A percentile compares a stretch with the other conserved stretches of the same genome.
Evolutionary conservation across 2,888 invertebrate genomes (phyloP).

Genomic region (Sarcophaga caerulescens): DNA sequence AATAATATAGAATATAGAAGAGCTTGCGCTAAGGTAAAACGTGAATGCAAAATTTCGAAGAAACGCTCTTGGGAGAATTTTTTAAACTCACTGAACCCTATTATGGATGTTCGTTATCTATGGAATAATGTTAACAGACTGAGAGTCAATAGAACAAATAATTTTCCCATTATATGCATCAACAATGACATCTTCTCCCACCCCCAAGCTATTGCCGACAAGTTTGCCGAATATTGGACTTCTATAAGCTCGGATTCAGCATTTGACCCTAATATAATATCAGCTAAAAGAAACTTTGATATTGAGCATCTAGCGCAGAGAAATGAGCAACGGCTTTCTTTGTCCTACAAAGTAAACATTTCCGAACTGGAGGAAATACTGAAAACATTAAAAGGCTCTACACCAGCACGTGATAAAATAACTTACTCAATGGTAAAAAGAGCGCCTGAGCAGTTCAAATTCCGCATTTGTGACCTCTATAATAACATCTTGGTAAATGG

Average conservation of each 20-base stretch:
- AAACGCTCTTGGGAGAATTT: too few species aligned
- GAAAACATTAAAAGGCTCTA: slow-evolving; percentile 3
- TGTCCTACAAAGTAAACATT: too few species aligned
- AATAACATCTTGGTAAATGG: slow-evolving; percentile 26
- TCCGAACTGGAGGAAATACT: slow-evolving; percentile 13
- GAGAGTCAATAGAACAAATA: neutral
- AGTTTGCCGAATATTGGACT: slow-evolving; percentile 2
- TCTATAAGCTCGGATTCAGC: slow-evolving; percentile 1
- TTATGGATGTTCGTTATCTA: too few species aligned
- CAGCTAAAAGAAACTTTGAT: neutral
- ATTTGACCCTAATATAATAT: neutral
- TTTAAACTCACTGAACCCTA: too few species aligned
- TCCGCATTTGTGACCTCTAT: slow-evolving; percentile 3
- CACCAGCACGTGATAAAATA: slow-evolving; percentile 19
- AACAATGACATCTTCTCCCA: neutral
- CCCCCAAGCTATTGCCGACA: neutral
- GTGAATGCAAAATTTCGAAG: too few species aligned
- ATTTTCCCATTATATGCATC: neutral
- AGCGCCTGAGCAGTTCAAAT: neutral
- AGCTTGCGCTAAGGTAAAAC: too few species aligned
- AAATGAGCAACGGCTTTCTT: too few species aligned
- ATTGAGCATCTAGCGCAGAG: too few species aligned
- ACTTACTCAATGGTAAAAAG: slow-evolving; percentile 19
- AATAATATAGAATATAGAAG: neutral
- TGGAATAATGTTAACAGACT: neutral